Percentiles rank a stretch among this genome's conserved stretches.
Evolutionary conservation across 2,888 invertebrate genomes (phyloP).

Genomic region (Zaprionus obscuricornis): DNA sequence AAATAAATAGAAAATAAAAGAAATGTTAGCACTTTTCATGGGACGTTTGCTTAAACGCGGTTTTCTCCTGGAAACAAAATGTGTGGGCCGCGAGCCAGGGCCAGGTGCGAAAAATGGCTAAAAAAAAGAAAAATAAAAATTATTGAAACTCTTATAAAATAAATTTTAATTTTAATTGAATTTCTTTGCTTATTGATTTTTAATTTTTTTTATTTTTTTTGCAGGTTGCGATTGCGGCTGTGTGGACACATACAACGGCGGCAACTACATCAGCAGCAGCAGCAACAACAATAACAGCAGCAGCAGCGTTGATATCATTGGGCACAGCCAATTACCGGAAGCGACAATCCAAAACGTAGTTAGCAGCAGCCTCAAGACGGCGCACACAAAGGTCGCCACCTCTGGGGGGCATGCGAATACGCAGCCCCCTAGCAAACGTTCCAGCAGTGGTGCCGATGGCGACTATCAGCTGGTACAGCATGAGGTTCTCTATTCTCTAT

Average conservation of each 20-base stretch:
- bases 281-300: constrained; percentile 81
- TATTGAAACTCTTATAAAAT: neutral
- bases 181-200: neutral
- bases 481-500: constrained; percentile 98
- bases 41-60: constrained; percentile 47
- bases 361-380: constrained; percentile 83
- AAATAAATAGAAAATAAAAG: neutral
- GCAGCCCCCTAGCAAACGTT: constrained; percentile 87
- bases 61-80: too few species aligned
- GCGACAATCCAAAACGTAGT: constrained; percentile 43
- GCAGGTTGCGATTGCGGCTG: constrained; percentile 83
- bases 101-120: too few species aligned
- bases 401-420: constrained; percentile 84
- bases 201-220: neutral
- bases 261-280: constrained; percentile 76
- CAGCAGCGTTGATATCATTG: constrained; percentile 39
- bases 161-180: neutral
- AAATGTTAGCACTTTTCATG: constrained; percentile 55
- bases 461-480: constrained; percentile 99
- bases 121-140: too few species aligned
- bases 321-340: constrained; percentile 49
- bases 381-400: constrained; percentile 84
- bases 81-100: too few species aligned
- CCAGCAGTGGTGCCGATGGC: constrained; percentile 95
- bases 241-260: constrained; percentile 78